phyloP scores from a whole-genome alignment of 1,140 invertebrate genomes.

The Xylocopa sonorina region DNA sequence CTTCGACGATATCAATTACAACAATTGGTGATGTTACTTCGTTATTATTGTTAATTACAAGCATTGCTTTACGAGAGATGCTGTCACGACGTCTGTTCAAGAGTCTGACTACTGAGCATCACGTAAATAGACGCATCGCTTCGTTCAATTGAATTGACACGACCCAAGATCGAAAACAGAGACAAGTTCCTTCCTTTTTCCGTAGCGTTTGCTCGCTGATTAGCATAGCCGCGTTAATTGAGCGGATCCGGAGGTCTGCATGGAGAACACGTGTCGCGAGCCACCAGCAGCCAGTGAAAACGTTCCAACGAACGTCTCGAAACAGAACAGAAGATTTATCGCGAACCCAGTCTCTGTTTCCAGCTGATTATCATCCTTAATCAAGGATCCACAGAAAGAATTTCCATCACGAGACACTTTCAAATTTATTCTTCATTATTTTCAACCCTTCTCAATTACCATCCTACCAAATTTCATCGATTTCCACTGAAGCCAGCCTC shows the following conservation, averaged over 20 bases:
- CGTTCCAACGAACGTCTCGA: not conserved
- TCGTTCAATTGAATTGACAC: too few relatives aligned
- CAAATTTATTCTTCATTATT: slow-evolving; percentile 15
- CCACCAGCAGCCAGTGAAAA: not conserved
- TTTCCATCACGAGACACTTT: not conserved
- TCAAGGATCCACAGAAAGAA: slow-evolving; percentile 45
- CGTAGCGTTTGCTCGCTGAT: slow-evolving; percentile 29
- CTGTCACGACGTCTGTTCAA: too few relatives aligned
- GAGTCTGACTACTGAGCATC: too few relatives aligned
- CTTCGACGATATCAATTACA: too few relatives aligned
- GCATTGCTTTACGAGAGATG: too few relatives aligned
- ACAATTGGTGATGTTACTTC: too few relatives aligned
- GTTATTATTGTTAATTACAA: too few relatives aligned
- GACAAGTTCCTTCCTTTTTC: not conserved
- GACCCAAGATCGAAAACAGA: too few relatives aligned
- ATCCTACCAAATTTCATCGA: not conserved
- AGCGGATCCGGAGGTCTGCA: not conserved
- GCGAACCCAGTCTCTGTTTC: slow-evolving; percentile 5
- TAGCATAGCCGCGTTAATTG: slow-evolving; percentile 33
- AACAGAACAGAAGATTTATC: slow-evolving; percentile 55
- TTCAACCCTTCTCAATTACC: not conserved
- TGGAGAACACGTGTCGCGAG: slow-evolving; percentile 26
- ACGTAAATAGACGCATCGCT: not conserved
- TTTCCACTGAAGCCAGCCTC: too few relatives aligned
- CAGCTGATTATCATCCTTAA: slow-evolving; percentile 52